phyloP scores from a whole-genome alignment of 2,113 vertebrate genomes.

The Nematolebias whitei region DNA sequence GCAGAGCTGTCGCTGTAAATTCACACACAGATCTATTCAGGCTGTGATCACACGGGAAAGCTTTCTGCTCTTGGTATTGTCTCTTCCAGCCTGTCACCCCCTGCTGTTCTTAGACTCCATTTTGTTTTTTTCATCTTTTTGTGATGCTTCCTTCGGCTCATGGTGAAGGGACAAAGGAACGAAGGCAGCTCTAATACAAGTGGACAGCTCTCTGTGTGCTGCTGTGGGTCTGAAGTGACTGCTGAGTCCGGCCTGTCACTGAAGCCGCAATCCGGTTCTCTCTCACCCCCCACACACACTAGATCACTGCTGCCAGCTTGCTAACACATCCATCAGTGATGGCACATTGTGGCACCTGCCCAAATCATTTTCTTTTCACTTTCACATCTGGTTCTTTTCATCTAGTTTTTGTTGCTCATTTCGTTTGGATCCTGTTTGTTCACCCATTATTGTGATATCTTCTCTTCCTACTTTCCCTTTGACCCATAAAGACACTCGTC shows the following conservation, averaged over 20 bases:
- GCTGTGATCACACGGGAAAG: slow-evolving; percentile 41
- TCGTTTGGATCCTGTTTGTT: slow-evolving; percentile 36
- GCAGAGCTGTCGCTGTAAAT: too few relatives aligned
- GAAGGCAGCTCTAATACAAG: slow-evolving; percentile 54
- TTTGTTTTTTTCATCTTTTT: slow-evolving; percentile 52
- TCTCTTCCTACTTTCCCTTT: slow-evolving; percentile 34
- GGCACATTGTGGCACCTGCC: slow-evolving; percentile 32
- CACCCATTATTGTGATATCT: slow-evolving; percentile 38
- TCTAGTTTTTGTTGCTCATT: slow-evolving; percentile 24
- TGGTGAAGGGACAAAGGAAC: slow-evolving; percentile 58
- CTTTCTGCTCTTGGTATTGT: slow-evolving; percentile 42
- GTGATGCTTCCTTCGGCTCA: slow-evolving; percentile 56
- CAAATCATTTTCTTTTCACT: slow-evolving; percentile 22
- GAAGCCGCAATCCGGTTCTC: slow-evolving; percentile 44
- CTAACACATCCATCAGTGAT: slow-evolving; percentile 54
- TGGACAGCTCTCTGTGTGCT: slow-evolving; percentile 61
- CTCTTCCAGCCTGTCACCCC: slow-evolving; percentile 37
- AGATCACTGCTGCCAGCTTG: slow-evolving; percentile 40
- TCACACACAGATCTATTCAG: slow-evolving; percentile 36
- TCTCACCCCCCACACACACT: slow-evolving; percentile 29
- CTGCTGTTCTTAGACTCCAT: slow-evolving; percentile 21
- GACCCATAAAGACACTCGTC: slow-evolving; percentile 47
- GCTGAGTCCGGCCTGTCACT: slow-evolving; percentile 56
- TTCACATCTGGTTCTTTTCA: slow-evolving; percentile 46
- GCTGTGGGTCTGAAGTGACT: slow-evolving; percentile 51